Evolutionary conservation across 2,888 invertebrate species (phyloP).

Genomic region (Phaonia tiefii): DNA sequence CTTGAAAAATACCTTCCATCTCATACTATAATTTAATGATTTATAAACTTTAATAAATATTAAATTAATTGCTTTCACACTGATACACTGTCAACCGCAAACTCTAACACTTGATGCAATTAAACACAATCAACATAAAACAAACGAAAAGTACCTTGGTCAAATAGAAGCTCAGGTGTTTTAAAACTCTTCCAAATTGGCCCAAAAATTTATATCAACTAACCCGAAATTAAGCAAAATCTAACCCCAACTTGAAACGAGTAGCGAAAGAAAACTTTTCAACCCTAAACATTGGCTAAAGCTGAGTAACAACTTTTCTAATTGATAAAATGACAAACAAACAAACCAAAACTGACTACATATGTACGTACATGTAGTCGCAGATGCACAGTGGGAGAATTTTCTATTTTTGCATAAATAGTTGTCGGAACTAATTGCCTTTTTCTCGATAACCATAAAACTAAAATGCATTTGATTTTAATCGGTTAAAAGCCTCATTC

Average conservation of each 20-base stretch:
- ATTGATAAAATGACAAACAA: slow-evolving; percentile 39
- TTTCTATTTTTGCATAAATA: no score
- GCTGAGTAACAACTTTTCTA: slow-evolving; percentile 43
- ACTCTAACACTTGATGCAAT: no score
- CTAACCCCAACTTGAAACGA: slow-evolving; percentile 16
- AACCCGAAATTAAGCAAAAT: slow-evolving; percentile 34
- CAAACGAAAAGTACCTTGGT: slow-evolving; percentile 10
- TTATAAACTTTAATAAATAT: slow-evolving; percentile 17
- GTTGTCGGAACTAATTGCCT: no score
- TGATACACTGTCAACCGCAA: background rate
- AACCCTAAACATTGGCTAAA: slow-evolving; percentile 24
- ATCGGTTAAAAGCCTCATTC: no score
- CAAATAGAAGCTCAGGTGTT: slow-evolving; percentile 45
- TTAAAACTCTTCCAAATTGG: slow-evolving; percentile 52
- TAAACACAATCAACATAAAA: slow-evolving; percentile 33
- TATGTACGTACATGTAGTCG: background rate
- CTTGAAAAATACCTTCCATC: background rate
- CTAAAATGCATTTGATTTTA: no score
- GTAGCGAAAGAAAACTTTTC: slow-evolving; percentile 33
- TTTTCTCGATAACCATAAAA: no score
- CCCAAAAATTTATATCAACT: slow-evolving; percentile 27
- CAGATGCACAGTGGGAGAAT: background rate
- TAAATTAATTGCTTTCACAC: slow-evolving; percentile 31
- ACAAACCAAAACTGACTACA: background rate
- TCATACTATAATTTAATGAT: slow-evolving; percentile 4